Conservation (phyloP, 2,113 vertebrate species). For the Pantherophis guttatus region DNA sequence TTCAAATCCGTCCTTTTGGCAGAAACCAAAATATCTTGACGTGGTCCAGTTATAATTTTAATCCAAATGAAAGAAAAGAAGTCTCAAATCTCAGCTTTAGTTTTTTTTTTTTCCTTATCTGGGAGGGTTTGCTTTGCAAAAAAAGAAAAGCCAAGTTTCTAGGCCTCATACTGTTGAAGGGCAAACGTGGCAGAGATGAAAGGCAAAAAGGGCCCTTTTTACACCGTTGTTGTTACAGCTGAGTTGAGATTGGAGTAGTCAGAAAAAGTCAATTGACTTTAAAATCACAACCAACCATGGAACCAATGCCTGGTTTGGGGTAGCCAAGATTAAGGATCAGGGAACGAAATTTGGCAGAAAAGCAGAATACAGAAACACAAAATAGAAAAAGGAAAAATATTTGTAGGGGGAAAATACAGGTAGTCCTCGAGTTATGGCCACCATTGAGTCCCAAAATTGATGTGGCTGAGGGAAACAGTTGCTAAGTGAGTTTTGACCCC, state of each 20-base stretch:
- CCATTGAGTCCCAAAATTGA: not conserved
- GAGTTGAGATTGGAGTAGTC: not conserved
- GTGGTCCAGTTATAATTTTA: not conserved
- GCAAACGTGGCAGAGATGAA: not conserved
- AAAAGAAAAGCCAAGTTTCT: not conserved
- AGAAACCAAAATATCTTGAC: not conserved
- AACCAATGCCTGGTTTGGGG: not conserved
- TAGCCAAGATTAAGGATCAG: not conserved
- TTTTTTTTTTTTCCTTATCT: not conserved
- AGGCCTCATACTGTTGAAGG: not conserved
- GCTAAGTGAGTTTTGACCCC: not conserved
- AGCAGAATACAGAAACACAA: not conserved
- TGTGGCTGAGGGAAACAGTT: not conserved
- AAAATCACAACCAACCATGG: not conserved
- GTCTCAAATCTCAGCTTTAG: not conserved
- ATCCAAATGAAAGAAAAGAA: not conserved
- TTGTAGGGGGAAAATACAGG: not conserved
- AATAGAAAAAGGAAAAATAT: not conserved
- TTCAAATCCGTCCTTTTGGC: not conserved
- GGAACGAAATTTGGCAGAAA: not conserved
- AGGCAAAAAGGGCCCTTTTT: not conserved
- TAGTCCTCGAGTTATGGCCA: not conserved
- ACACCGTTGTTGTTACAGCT: not conserved
- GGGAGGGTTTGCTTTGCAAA: not conserved
- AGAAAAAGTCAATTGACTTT: not conserved